A percentile compares a stretch with the other conserved stretches of the same genome.
These are phyloP conservation scores for Petrocephalus zakoni DNA, from an alignment of 2,113 vertebrate species.

Conservation along the genomic window DNA sequence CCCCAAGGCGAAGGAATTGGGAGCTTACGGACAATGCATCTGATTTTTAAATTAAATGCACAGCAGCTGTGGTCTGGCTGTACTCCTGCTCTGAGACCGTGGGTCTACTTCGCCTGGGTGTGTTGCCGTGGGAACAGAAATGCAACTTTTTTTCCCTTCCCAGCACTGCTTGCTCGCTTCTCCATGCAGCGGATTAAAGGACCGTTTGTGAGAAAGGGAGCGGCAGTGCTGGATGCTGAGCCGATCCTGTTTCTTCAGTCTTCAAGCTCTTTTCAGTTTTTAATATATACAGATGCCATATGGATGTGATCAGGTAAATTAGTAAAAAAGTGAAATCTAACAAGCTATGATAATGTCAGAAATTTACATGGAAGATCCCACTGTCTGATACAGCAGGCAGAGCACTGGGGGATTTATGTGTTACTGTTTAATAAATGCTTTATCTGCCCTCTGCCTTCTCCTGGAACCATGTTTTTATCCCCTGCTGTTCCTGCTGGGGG, in stretches of 20 bases:
- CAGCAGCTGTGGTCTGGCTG: conserved; percentile 17
- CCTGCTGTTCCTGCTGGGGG: conserved; percentile 27
- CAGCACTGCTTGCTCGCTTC: neutral
- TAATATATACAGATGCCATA: neutral
- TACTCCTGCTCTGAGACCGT: neutral
- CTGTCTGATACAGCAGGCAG: conserved; percentile 4
- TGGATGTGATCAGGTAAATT: neutral
- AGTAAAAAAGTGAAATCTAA: neutral
- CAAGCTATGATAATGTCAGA: conserved; percentile 15
- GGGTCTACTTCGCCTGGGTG: neutral
- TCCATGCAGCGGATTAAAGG: neutral
- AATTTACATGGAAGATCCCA: neutral
- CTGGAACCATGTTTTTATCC: conserved; percentile 23
- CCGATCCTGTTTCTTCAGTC: neutral
- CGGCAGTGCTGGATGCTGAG: no score
- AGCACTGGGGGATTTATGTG: conserved; percentile 33
- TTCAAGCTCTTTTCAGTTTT: neutral
- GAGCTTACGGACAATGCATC: neutral
- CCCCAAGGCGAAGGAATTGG: conserved; percentile 8
- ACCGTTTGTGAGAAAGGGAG: neutral
- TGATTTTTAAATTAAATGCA: conserved; percentile 32
- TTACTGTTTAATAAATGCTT: conserved; percentile 3
- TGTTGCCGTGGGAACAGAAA: conserved; percentile 3
- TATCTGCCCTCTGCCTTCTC: conserved; percentile 18
- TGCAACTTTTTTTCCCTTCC: neutral